Evolutionary conservation across 2,797 vertebrate species (phyloP).

Genomic region (Clarias platycephalus): DNA sequence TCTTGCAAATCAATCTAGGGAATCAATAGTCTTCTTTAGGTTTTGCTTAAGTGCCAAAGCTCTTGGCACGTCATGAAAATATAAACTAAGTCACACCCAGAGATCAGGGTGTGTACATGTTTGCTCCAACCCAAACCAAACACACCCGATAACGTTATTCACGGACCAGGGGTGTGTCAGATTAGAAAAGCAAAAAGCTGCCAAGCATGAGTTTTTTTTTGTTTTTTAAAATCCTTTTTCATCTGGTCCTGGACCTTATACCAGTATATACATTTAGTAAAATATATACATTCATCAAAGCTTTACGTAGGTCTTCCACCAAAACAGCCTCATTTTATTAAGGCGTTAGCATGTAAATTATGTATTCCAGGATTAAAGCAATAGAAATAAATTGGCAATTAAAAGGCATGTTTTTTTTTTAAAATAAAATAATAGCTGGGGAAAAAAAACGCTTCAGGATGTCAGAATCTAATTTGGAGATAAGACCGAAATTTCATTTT

Average conservation of each 20-base stretch:
- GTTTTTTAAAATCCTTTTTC: neutral
- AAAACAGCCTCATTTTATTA: neutral
- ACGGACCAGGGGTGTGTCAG: neutral
- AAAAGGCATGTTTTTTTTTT: neutral
- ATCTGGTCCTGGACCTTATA: neutral
- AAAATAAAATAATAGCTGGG: neutral
- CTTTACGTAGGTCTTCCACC: neutral
- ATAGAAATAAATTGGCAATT: neutral
- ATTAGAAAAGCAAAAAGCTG: neutral
- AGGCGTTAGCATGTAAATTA: slow-evolving; percentile 4
- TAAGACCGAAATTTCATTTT: neutral
- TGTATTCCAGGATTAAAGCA: neutral
- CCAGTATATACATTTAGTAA: neutral
- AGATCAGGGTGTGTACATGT: slow-evolving; percentile 12
- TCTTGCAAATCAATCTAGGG: too few relatives aligned
- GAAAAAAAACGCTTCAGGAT: neutral
- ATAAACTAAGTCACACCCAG: neutral
- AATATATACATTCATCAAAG: neutral
- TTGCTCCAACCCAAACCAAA: slow-evolving; percentile 28
- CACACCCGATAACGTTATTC: slow-evolving; percentile 21
- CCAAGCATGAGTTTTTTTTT: neutral
- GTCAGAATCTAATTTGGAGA: neutral
- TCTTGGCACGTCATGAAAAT: neutral
- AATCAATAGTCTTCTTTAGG: neutral
- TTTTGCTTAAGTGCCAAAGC: neutral